These are phyloP conservation scores for Malurus cyaneus DNA, from an alignment of 2,113 vertebrate genomes.

Conservation along the genomic window DNA sequence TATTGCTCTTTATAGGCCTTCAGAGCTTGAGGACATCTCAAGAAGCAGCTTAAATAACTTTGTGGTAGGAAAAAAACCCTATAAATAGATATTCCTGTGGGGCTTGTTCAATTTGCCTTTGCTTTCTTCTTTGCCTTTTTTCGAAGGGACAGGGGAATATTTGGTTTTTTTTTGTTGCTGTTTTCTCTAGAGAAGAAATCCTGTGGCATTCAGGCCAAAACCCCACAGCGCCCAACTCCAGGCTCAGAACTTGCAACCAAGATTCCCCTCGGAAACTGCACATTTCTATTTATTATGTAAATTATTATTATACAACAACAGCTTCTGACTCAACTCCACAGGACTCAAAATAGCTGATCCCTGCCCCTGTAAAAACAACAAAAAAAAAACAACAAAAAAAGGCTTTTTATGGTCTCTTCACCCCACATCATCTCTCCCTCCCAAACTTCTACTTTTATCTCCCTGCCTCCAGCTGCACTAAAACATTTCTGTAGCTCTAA, in stretches of 20 bases:
- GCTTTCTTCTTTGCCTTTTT: too few species aligned
- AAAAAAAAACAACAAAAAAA: background rate
- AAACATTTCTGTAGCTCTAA: background rate
- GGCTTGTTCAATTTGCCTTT: background rate
- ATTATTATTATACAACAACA: background rate
- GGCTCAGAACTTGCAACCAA: background rate
- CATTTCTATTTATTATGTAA: background rate
- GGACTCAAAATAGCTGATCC: background rate
- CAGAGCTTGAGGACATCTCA: background rate
- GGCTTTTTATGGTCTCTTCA: background rate
- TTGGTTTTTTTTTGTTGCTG: background rate
- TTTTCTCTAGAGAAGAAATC: background rate
- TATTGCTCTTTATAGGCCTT: background rate
- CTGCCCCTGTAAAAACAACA: background rate
- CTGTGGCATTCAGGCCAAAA: background rate
- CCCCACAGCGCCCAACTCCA: background rate
- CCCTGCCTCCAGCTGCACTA: background rate
- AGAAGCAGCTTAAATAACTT: background rate
- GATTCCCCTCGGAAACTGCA: background rate
- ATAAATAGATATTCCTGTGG: background rate
- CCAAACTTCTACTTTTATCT: background rate
- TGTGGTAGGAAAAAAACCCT: background rate
- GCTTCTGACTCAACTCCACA: background rate
- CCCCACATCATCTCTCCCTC: background rate
- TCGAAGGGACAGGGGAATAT: fast-evolving